These are phyloP conservation scores for Bubo bubo DNA, from an alignment of 2,113 vertebrate species.

Conservation along the genomic window DNA sequence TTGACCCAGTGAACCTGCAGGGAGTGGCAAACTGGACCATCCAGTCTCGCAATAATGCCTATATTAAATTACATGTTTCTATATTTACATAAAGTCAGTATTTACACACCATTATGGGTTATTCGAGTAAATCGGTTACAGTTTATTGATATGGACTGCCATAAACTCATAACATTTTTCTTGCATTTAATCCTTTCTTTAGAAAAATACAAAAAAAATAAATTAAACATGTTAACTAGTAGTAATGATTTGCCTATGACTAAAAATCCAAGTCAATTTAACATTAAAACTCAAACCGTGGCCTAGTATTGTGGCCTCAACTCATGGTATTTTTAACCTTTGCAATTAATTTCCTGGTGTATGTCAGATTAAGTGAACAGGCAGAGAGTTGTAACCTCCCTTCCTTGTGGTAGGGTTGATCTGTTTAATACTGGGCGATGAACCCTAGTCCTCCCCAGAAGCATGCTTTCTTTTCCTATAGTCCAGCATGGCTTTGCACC, in stretches of 20 bases:
- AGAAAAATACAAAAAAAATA: slow-evolving; percentile 69
- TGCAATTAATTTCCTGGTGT: neutral
- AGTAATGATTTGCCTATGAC: slow-evolving; percentile 62
- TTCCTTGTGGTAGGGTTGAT: neutral
- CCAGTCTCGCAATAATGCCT: slow-evolving; percentile 36
- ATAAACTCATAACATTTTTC: slow-evolving; percentile 77
- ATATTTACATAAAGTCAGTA: slow-evolving; percentile 75
- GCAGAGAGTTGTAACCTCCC: neutral
- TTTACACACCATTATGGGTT: slow-evolving; percentile 77
- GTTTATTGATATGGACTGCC: slow-evolving; percentile 78
- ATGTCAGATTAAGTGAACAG: slow-evolving; percentile 30
- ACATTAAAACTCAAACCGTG: slow-evolving; percentile 35
- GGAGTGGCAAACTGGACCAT: slow-evolving; percentile 20
- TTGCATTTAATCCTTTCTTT: slow-evolving; percentile 67
- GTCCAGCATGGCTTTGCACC: neutral
- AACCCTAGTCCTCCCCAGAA: neutral
- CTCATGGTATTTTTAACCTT: slow-evolving; percentile 29
- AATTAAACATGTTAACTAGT: slow-evolving; percentile 60
- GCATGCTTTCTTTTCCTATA: neutral
- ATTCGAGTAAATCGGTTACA: slow-evolving; percentile 73
- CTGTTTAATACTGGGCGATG: slow-evolving; percentile 11
- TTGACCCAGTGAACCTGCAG: slow-evolving; percentile 21
- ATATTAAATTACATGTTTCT: slow-evolving; percentile 66
- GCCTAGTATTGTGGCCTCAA: neutral
- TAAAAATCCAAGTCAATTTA: slow-evolving; percentile 56